Conservation (phyloP, 2,797 vertebrate species). For the Vireo griseus region DNA sequence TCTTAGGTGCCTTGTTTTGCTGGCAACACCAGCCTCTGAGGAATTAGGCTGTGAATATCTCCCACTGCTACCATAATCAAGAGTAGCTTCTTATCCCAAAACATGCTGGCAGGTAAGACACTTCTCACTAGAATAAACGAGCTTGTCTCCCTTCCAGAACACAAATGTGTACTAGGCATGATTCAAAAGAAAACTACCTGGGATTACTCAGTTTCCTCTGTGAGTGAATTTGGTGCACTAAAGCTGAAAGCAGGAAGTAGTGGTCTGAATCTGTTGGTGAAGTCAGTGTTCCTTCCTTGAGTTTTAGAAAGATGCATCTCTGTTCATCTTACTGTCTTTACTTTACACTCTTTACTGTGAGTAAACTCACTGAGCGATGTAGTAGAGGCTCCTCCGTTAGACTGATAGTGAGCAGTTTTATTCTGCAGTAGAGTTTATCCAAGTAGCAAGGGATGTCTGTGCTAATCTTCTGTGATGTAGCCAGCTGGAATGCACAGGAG, state of each 20-base stretch:
- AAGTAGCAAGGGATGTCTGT: background rate
- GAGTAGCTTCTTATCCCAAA: background rate
- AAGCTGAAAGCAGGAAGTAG: background rate
- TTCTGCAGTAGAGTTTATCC: background rate
- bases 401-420: background rate
- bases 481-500: background rate
- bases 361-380: background rate
- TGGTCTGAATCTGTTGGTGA: background rate
- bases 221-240: background rate
- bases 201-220: slow-evolving; percentile 46
- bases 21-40: background rate
- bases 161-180: background rate
- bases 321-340: background rate
- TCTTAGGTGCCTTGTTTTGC: background rate
- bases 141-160: background rate
- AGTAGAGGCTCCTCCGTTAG: background rate
- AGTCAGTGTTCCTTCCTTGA: background rate
- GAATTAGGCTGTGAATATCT: background rate
- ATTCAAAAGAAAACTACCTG: slow-evolving; percentile 51
- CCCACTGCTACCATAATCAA: background rate
- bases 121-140: background rate
- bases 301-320: background rate
- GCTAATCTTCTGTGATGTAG: background rate
- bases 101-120: background rate
- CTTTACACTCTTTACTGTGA: no score